Base-by-base conservation (phyloP, 2,888 invertebrate genomes). In the Sarcophaga subvicina region DNA sequence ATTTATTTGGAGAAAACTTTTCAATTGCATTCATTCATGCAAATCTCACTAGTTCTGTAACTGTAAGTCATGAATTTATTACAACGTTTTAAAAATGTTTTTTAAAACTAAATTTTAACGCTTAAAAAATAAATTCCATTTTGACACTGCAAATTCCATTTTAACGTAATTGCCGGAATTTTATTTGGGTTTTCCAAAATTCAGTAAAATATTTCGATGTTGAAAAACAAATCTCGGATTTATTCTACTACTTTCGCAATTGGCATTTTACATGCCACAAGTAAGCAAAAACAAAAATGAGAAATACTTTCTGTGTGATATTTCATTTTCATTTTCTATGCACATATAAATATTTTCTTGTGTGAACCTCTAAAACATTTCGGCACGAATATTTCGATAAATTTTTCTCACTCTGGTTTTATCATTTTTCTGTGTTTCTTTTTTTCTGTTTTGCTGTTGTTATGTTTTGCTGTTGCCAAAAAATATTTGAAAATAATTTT, bases 291-390 rank as follows among this genome's bases (percentile, higher is more conserved):
- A 49, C 2, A 49, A 49, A 49, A 49, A 49, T 10, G 14, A 12
- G 10, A 49, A 49, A 49, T 14, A 49, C 12, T 49, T 49, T 49
- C 37, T 37, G 37, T 49, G 49, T 14, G 49, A 49, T 49, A 49
- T 49, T 49, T 49, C 1, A 37, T 70, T 70, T 70, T n/a, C 8
- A n/a, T 54, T 3, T 20, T 37, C 8, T 17, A 17, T 59, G 27
- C 6, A 11, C 17, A 1, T n/a, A 49, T 27, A 49, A 14, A 14
- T 63, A 12, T 63, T 22, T 69, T 8, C 20, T 12, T 60, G 5
- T 47, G 14, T 66, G 72, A 20, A 47, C 22, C 59, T 59, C 47
- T 80, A 72, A 72, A 80, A 80, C 60, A 72, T 73, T 80, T 72
- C 25, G 27, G 49, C 62, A 73, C 60, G 49, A 80, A 67, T 27